phyloP scores from a whole-genome alignment of 2,797 vertebrate genomes.

The Philypnodon macrostomus region DNA sequence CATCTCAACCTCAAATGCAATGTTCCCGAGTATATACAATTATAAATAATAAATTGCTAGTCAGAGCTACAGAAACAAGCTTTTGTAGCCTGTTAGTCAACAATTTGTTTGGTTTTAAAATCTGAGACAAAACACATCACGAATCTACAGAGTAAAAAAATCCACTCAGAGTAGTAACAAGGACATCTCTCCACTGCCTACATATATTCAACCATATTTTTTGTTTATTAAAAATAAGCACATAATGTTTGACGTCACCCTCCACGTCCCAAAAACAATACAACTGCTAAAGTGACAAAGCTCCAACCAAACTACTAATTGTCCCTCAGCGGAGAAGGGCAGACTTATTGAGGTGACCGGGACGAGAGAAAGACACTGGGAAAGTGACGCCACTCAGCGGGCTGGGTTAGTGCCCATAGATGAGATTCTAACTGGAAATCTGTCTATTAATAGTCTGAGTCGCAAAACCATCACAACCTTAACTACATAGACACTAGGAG shows the following conservation, averaged over 20 bases:
- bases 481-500: constrained; percentile 21
- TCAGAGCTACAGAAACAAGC: no score
- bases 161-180: no score
- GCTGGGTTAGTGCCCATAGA: constrained; percentile 45
- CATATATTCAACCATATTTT: neutral
- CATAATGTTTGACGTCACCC: constrained; percentile 24
- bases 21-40: no score
- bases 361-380: constrained; percentile 12
- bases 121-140: no score
- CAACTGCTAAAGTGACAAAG: constrained; percentile 69
- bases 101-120: no score
- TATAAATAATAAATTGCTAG: no score
- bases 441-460: constrained; percentile 70
- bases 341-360: constrained; percentile 25
- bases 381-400: constrained; percentile 18
- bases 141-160: no score
- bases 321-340: constrained; percentile 37
- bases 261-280: constrained; percentile 70
- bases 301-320: constrained; percentile 44
- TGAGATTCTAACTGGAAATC: constrained; percentile 37
- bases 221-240: constrained; percentile 12
- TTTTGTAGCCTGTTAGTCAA: no score
- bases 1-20: no score
- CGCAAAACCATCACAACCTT: constrained; percentile 42
- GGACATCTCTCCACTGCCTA: no score